These are phyloP conservation scores for Maniola hyperantus DNA, from an alignment of 2,888 invertebrate genomes.

Conservation along the genomic window DNA sequence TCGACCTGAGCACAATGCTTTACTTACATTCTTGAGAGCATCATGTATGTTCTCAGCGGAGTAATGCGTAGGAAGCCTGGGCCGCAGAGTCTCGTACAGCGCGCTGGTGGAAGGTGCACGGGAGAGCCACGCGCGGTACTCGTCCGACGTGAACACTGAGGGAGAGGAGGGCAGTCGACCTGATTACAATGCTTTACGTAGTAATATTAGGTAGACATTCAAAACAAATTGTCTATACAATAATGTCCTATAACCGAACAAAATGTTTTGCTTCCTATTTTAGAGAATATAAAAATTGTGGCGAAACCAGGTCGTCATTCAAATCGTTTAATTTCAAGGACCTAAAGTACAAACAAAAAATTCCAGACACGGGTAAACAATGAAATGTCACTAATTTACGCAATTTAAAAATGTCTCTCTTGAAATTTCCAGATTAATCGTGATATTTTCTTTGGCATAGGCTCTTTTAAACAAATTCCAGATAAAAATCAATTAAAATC, in stretches of 20 bases:
- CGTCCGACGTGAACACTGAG: conserved; percentile 93
- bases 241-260: too few relatives aligned
- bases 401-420: not conserved
- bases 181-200: conserved; percentile 39
- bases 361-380: too few relatives aligned
- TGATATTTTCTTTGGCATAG: not conserved
- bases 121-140: conserved; percentile 96
- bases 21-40: conserved; percentile 90
- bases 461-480: not conserved
- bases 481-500: not conserved
- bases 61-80: conserved; percentile 89
- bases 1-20: conserved; percentile 55
- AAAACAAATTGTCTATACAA: too few relatives aligned
- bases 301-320: too few relatives aligned
- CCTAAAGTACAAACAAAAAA: too few relatives aligned
- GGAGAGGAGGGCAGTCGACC: conserved; percentile 76
- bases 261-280: too few relatives aligned
- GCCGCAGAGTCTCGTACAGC: conserved; percentile 94
- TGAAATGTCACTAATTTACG: not conserved
- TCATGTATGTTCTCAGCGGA: conserved; percentile 96
- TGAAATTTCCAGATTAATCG: not conserved
- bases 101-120: conserved; percentile 95
- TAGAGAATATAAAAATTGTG: too few relatives aligned
- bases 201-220: not conserved
- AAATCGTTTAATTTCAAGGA: too few relatives aligned